phyloP scores from a whole-genome alignment of 2,113 vertebrate species.

The Eira barbara region DNA sequence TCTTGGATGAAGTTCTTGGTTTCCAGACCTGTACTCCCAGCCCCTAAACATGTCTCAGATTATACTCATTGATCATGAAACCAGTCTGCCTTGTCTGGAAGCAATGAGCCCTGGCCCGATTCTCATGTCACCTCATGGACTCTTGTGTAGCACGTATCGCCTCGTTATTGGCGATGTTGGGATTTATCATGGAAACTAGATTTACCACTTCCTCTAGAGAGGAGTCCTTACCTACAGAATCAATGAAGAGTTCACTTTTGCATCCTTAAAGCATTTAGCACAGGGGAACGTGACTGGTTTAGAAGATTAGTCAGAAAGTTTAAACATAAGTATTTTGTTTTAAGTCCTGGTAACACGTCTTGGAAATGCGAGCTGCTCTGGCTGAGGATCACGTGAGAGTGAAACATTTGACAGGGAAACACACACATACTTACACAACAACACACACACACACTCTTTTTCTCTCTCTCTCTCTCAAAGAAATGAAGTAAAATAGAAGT shows the following conservation, averaged over 20 bases:
- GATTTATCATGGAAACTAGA: not conserved
- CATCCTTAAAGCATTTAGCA: not conserved
- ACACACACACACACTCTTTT: not conserved
- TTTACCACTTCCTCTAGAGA: not conserved
- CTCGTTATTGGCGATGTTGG: not conserved
- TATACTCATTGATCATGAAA: not conserved
- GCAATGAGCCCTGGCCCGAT: not conserved
- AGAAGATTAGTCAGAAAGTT: slow-evolving; percentile 20
- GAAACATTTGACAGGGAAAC: not conserved
- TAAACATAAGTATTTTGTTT: not conserved
- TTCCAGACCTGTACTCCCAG: not conserved
- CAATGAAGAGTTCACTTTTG: not conserved
- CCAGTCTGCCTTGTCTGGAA: not conserved
- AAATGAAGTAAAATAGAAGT: not conserved
- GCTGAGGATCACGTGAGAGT: not conserved
- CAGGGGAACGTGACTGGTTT: not conserved
- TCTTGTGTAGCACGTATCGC: not conserved
- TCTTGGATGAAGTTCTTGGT: not conserved
- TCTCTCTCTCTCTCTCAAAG: not conserved
- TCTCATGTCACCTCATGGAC: not conserved
- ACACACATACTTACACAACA: not conserved
- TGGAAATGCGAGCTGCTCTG: not conserved
- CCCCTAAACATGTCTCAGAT: not conserved
- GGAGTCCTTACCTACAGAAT: not conserved
- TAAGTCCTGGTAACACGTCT: not conserved